Evolutionary conservation across 1,140 invertebrate genomes (phyloP), one percentile per base, ranked within the genome.

Genomic region (Diuraphis noxia): DNA sequence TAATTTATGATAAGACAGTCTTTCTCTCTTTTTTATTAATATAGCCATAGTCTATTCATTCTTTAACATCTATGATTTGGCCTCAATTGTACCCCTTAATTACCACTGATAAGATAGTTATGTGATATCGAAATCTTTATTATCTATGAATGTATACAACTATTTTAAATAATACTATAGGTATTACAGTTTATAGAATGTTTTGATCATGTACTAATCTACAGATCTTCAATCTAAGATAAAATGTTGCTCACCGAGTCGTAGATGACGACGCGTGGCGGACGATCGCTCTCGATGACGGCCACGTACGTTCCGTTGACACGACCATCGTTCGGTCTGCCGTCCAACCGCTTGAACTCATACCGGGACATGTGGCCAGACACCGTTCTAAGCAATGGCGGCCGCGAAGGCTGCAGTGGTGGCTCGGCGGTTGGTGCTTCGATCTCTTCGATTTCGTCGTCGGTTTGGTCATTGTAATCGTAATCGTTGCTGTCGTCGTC

Each of bases 291-390:
- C 34, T 88, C 86, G 36, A 91, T 41, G 23, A 91, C 89, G 34
- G 89, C 89, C 43, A 91, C 89, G 43, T 91, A 91, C 40, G 89
- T 91, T 34, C 89, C 89, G 34, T 91, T 91, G 1, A 91, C 77
- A 2, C 34, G 77, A 21, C 43, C 89, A 34, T 82, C 72, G 25
- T 30, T 36, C 23, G 72, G 63, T 3, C 41, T 43, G 25, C 89
- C 89, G 89, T 91, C 72, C 30, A 91, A 38, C 34, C 89, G 89
- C 34, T 25, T 81, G 77, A 91, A 91, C 72, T 82, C 77, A 25
- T 91, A 91, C 77, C 89, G 49, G 25, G 86, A 88, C 86, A 88
- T 88, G 86, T 63, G 86, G 34, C 86, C 86, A 52, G 52, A 0
- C 25, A 13, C 86, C 13, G 46, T 17, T 5, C 38, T 36, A 7